These are phyloP conservation scores for Himalopsyche phryganea DNA, from an alignment of 1,140 invertebrate genomes.

Conservation along the genomic window DNA sequence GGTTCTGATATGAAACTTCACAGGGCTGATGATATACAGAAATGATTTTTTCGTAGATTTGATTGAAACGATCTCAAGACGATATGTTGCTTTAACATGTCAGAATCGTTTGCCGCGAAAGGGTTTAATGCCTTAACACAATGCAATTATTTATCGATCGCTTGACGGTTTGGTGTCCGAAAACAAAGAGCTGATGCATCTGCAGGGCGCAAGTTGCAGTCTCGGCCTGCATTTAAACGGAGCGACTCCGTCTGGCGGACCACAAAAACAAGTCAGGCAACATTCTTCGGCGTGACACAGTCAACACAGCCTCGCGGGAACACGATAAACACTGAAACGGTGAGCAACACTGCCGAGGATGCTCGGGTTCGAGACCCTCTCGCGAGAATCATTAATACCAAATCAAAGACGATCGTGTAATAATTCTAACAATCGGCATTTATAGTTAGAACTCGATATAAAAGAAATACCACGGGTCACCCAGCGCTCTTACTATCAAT, in stretches of 20 bases:
- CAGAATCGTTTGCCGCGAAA: neutral
- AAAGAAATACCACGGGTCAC: no score
- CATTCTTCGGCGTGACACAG: slow-evolving; percentile 30
- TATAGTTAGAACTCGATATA: no score
- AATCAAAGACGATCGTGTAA: no score
- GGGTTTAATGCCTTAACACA: neutral
- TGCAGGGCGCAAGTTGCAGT: neutral
- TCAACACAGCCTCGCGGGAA: slow-evolving; percentile 4
- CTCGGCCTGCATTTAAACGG: neutral
- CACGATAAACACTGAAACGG: neutral
- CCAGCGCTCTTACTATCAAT: no score
- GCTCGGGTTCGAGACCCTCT: neutral
- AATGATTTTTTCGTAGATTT: no score
- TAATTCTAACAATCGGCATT: no score
- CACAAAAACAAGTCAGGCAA: slow-evolving; percentile 26
- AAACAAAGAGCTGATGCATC: neutral
- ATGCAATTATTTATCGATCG: neutral
- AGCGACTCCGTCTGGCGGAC: neutral
- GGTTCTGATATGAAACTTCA: no score
- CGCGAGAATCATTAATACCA: no score
- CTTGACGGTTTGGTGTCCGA: neutral
- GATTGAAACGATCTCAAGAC: no score
- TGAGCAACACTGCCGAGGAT: neutral
- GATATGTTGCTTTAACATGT: no score
- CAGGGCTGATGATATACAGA: no score